These are phyloP conservation scores for Mandrillus leucophaeus DNA, from an alignment of 2,113 vertebrate species.

Conservation along the genomic window DNA sequence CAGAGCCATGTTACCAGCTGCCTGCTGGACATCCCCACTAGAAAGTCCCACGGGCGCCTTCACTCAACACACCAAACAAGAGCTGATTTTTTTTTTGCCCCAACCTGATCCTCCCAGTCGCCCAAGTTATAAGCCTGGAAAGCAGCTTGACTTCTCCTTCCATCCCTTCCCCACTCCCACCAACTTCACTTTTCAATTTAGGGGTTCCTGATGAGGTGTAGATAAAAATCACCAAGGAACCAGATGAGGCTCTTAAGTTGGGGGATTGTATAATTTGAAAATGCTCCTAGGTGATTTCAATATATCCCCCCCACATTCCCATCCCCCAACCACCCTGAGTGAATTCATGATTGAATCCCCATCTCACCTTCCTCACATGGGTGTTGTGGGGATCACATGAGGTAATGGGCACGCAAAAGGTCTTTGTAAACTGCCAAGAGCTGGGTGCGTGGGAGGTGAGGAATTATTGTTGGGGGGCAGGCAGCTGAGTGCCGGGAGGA, in stretches of 20 bases:
- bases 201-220: constrained; percentile 28
- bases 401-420: constrained; percentile 75
- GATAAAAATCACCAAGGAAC: constrained; percentile 55
- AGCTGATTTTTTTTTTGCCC: background rate
- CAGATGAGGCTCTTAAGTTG: constrained; percentile 28
- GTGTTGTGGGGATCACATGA: constrained; percentile 79
- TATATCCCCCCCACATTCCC: constrained; percentile 53
- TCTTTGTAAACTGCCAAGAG: constrained; percentile 77
- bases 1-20: background rate
- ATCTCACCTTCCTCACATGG: constrained; percentile 79
- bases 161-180: background rate
- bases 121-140: constrained; percentile 10
- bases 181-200: constrained; percentile 51
- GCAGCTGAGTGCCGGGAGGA: constrained; percentile 69
- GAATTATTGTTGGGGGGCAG: constrained; percentile 72
- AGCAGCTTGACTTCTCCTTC: constrained; percentile 20
- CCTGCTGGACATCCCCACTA: background rate
- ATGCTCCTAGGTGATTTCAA: constrained; percentile 47
- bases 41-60: constrained; percentile 9
- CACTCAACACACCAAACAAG: background rate
- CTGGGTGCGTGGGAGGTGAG: constrained; percentile 74
- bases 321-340: constrained; percentile 72
- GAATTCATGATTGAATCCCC: constrained; percentile 75
- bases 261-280: constrained; percentile 53
- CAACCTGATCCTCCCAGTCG: background rate